Evolutionary conservation across 2,113 vertebrate genomes (phyloP), one percentile per base, ranked within the genome.

Genomic region (Pelusios castaneus): DNA sequence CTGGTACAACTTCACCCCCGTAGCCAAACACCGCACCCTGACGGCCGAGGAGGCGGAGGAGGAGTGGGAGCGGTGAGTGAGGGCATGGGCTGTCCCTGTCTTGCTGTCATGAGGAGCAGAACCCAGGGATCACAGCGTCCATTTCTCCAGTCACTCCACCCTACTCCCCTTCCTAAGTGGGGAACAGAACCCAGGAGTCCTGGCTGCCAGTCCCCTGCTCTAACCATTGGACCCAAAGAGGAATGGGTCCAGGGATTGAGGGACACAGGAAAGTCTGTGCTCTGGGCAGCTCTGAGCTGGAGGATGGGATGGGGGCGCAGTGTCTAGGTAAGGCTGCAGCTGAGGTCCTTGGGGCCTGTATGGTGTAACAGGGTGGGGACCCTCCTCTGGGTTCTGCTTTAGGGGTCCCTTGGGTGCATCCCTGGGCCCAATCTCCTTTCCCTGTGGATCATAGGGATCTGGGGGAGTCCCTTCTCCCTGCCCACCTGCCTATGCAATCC

Each of bases 21-120:
- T 98, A 96, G 98, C 99, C 76, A 99, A 99, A 75, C 99, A 99
- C 94, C 98, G 99, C 80, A 99, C 99, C 0, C 98, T 99, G 45
- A 99, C 99, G 0, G 99, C 99, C 0, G 99, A 99, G 97, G 99
- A 99, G 97, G 99, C 99, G 0, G 99, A 99, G 96, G 99, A 99
- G 92, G 99, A 99, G 91, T 99, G 99, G 99, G 98, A 99, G 95
- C 98, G 99, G 99, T 99, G 97, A 89, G 85, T 10, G 11, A 25
- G 31, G 19, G 9, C 7, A 55, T 2, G 5, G 17, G 34, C 27
- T 10, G 25, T 41, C 41, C 12, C 51, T 56, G 34, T 34, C 21
- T 31, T 14, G 29, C 29, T 29, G 12, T 31, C 58, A 31, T 11
- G 31, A 45, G 3, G 10, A 58, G 43, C 43, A 31, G 31, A 47